Evolutionary conservation across 1,140 invertebrate species (phyloP), one percentile per base, ranked within the genome.

Genomic region (Conus ventricosus): DNA sequence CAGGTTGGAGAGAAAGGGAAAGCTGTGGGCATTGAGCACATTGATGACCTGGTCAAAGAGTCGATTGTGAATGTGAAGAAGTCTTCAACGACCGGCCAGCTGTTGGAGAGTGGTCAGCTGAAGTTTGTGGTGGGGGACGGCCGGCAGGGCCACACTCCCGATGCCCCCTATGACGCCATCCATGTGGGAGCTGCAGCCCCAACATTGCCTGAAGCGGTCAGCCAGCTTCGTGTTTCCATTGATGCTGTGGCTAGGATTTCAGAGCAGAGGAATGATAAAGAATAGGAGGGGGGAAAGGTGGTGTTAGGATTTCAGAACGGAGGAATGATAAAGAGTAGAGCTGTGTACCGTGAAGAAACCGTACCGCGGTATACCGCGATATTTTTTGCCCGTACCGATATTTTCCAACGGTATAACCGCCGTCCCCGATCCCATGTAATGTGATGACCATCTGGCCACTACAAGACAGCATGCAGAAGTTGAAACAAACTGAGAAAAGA

Each of bases 101-200:
- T 94, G 53, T 60, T 95, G 57, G 92, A 95, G 23, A 89, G 88
- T 27, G 95, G 93, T 20, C 91, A 91, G 54, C 88, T 95, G 39
- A 92, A 93, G 78, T 76, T 95, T 83, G 91, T 95, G 25, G 97
- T 97, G 94, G 98, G 98, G 54, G 98, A 99, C 96, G 98, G 98
- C 4, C 96, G 98, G 88, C 93, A 96, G 92, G 98, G 98, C 1
- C 97, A 97, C 94, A 92, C 95, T 13, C 93, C 96, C 63, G 96
- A 96, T 89, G 97, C 96, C 13, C 98, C 98, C 4, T 99, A 97
- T 94, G 97, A 98, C 96, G 98, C 97, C 23, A 99, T 99, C 91
- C 98, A 99, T 96, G 98, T 99, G 83, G 98, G 98, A 89, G 98
- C 98, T 82, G 98, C 98, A 84, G 97, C 98, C 55, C 96, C 97